These are phyloP conservation scores for Ochlodes sylvanus DNA, from an alignment of 2,888 invertebrate genomes.

Conservation along the genomic window DNA sequence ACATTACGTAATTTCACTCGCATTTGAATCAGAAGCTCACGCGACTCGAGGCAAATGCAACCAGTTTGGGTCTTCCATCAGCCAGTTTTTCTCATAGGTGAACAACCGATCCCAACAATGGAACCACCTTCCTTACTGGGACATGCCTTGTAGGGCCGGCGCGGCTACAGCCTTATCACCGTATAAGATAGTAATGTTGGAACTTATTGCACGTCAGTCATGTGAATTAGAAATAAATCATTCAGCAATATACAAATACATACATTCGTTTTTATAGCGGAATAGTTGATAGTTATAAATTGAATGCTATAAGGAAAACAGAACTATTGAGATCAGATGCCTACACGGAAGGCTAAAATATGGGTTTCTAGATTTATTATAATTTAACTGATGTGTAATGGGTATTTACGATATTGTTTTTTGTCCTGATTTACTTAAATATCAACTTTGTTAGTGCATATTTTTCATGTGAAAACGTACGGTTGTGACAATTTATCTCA, in stretches of 20 bases:
- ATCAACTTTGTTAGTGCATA: background rate
- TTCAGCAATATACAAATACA: background rate
- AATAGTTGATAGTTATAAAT: too few relatives aligned
- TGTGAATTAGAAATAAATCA: slow-evolving; percentile 9
- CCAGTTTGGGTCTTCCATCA: slow-evolving; percentile 53
- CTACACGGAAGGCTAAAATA: too few relatives aligned
- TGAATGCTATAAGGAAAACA: too few relatives aligned
- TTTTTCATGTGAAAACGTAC: background rate
- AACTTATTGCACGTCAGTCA: slow-evolving; percentile 33
- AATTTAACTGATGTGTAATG: too few relatives aligned
- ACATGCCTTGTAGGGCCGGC: slow-evolving; percentile 56
- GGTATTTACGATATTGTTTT: too few relatives aligned
- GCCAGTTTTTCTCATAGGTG: slow-evolving; percentile 70
- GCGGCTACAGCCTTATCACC: slow-evolving; percentile 43
- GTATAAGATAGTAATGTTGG: slow-evolving; percentile 40
- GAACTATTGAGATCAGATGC: too few relatives aligned
- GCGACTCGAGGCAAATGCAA: slow-evolving; percentile 49
- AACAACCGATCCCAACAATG: slow-evolving; percentile 74
- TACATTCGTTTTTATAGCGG: background rate
- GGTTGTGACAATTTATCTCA: background rate
- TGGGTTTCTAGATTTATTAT: too few relatives aligned
- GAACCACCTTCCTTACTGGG: slow-evolving; percentile 76
- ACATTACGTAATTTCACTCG: background rate
- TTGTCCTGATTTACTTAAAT: background rate
- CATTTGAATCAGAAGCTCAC: slow-evolving; percentile 47